These are phyloP conservation scores for Melanerpes formicivorus DNA, from an alignment of 2,113 vertebrate genomes.

Conservation along the genomic window DNA sequence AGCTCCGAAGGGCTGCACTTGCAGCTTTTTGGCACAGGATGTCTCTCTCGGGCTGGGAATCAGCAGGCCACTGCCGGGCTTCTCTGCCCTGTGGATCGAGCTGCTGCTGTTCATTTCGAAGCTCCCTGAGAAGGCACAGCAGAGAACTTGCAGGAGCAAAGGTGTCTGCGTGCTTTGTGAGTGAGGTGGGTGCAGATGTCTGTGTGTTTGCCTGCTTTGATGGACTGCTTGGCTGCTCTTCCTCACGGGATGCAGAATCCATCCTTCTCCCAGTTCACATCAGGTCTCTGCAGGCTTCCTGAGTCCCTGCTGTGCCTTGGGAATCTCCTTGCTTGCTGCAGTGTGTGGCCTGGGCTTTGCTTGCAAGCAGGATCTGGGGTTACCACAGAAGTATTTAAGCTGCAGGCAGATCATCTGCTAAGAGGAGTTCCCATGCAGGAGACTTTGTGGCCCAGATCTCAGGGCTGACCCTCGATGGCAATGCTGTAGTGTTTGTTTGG, in stretches of 20 bases:
- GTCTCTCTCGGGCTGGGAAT: slow-evolving; percentile 57
- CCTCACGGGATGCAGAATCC: not conserved
- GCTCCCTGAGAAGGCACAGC: not conserved
- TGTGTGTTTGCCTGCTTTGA: not conserved
- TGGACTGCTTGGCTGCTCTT: not conserved
- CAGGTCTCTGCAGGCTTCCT: not conserved
- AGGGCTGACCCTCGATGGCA: not conserved
- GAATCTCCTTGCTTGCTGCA: not conserved
- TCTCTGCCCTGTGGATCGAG: not conserved
- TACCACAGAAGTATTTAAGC: not conserved
- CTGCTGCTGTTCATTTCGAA: not conserved
- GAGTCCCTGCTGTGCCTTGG: not conserved
- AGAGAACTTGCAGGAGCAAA: not conserved
- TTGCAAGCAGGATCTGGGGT: not conserved
- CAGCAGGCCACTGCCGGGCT: not conserved
- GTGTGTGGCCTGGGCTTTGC: not conserved
- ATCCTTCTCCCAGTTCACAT: fast-evolving
- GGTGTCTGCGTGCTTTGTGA: not conserved
- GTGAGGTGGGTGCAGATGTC: not conserved
- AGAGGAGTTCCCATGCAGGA: not conserved
- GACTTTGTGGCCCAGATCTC: not conserved
- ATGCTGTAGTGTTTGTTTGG: not conserved
- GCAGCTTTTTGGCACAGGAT: slow-evolving; percentile 20
- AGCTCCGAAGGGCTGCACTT: not conserved
- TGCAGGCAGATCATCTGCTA: not conserved